Percentiles rank a stretch among this genome's conserved stretches.
Evolutionary conservation across 2,113 vertebrate genomes (phyloP).

Genomic region (Puffinus mauretanicus): DNA sequence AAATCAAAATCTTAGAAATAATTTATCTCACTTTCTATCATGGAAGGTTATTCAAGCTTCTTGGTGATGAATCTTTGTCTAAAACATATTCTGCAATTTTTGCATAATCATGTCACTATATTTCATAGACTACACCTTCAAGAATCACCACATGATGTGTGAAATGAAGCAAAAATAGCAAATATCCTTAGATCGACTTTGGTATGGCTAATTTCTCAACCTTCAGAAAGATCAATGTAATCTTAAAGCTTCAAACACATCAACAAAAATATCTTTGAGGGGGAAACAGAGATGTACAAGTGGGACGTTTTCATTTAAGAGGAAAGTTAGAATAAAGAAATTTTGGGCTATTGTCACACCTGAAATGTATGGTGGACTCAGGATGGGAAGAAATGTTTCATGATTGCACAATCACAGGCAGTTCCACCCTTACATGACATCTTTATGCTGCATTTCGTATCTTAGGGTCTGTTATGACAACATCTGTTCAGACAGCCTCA

Average conservation of each 20-base stretch:
- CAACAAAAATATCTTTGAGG: neutral
- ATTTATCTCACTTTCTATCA: neutral
- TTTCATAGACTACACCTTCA: conserved; percentile 30
- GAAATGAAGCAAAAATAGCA: conserved; percentile 34
- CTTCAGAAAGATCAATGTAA: conserved; percentile 4
- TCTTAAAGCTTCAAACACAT: neutral
- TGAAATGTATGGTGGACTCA: neutral
- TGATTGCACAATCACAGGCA: neutral
- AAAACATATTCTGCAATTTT: conserved; percentile 1
- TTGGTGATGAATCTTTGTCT: neutral
- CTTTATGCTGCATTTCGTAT: neutral
- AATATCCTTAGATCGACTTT: conserved; percentile 15
- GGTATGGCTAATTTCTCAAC: neutral
- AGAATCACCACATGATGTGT: conserved; percentile 9
- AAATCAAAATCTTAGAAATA: neutral
- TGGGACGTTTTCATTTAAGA: neutral
- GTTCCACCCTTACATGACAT: neutral
- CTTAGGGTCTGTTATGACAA: neutral
- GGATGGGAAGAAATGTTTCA: neutral
- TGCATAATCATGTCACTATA: neutral
- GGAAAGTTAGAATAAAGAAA: neutral
- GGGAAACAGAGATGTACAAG: neutral
- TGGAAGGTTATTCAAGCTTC: neutral
- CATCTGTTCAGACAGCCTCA: neutral
- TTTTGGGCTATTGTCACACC: neutral